These are phyloP conservation scores for Stigmatopora argus DNA, from an alignment of 2,113 vertebrate genomes.

Conservation along the genomic window DNA sequence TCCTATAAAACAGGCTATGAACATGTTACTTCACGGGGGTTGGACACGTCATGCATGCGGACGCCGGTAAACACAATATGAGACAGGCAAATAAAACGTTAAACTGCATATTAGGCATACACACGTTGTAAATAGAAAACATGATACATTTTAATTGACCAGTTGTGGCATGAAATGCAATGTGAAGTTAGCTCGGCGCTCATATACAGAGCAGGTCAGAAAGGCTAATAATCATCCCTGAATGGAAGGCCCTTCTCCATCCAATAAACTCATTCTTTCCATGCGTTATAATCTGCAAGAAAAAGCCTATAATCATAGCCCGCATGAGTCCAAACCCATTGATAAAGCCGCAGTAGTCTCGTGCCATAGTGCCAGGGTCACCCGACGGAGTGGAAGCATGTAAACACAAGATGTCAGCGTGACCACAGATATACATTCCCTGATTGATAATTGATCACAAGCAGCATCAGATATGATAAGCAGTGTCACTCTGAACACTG, in stretches of 20 bases:
- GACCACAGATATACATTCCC: conserved; percentile 53
- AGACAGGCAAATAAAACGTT: background rate
- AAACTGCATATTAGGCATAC: background rate
- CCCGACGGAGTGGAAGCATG: conserved; percentile 18
- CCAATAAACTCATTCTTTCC: background rate
- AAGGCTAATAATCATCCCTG: background rate
- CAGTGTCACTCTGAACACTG: conserved; percentile 7
- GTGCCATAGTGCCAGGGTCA: conserved; percentile 34
- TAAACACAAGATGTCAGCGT: conserved; percentile 44
- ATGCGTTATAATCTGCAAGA: conserved; percentile 3
- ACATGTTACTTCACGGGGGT: background rate
- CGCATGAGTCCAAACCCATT: background rate
- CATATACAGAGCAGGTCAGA: background rate
- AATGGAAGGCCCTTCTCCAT: background rate
- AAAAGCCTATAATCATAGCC: background rate
- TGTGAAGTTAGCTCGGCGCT: background rate
- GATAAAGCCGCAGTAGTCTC: conserved; percentile 22
- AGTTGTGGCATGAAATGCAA: background rate
- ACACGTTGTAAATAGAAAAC: background rate
- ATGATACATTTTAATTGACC: background rate
- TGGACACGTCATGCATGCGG: background rate
- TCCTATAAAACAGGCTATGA: conserved; percentile 16
- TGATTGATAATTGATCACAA: conserved; percentile 51
- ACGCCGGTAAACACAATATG: background rate
- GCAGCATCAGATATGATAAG: conserved; percentile 51